Base-by-base conservation (phyloP, 2,888 invertebrate genomes). In the Frankliniella fusca region DNA sequence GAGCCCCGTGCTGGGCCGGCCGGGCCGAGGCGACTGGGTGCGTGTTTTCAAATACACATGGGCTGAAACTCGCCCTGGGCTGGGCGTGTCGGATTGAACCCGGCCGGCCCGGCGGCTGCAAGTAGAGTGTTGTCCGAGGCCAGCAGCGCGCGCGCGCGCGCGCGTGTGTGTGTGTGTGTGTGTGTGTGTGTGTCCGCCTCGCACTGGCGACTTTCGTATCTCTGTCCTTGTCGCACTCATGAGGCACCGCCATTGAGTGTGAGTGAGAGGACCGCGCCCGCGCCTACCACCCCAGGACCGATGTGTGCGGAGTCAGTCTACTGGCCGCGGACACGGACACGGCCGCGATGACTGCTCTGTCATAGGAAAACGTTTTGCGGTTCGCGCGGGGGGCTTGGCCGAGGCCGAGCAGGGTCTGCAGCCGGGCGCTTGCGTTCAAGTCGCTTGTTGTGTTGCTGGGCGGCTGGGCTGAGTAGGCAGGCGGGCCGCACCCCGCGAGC, bases 41-140 rank as follows among this genome's bases (percentile, higher is more conserved):
- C 70, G 70, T 76, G 70, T 76, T 76, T 76, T 76, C 70, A 76
- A 76, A 76, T 76, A 76, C 27, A 76, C 70, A 76, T 23, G 70
- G 70, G 27, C 70, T 61, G 61, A 61, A 61, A 7, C 61, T 18
- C 61, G 61, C 61, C 61, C 15, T 76, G 70, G 11, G 20, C 27
- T 9, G 27, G 23, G 70, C 70, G 70, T 76, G 70, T 27, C 70
- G 11, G 70, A 76, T 76, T 27, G 70, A 1, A 12, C 12, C 5
- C 54, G 54, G 54, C 54, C 18, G 11, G 54, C 54, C 54, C 54
- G 15, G 54, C 54, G 15, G n/a, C 54, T 54, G 54, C 15, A 18
- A 18, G 54, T 54, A 18, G 54, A 11, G 38, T 38, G 38, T 38
- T 38, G 5, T 5, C 38, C 3, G 38, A 54, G 54, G 54, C 54